These are phyloP conservation scores for Marronus borbonicus DNA, from an alignment of 2,888 invertebrate species.

Conservation along the genomic window DNA sequence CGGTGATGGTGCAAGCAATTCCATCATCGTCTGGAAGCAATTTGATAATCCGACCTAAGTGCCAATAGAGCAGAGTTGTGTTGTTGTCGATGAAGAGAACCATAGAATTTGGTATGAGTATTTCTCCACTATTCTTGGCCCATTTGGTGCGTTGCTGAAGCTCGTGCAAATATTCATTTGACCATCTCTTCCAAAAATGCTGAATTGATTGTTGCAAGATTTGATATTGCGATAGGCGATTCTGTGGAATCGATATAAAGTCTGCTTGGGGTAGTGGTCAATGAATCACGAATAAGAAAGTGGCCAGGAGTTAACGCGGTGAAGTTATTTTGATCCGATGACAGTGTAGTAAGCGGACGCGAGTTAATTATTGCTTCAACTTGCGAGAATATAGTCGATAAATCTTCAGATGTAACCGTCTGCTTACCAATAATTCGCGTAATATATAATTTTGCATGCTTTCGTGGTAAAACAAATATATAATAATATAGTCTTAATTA, in stretches of 20 bases:
- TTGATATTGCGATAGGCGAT: background rate
- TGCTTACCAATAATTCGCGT: background rate
- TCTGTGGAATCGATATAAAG: background rate
- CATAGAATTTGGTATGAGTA: background rate
- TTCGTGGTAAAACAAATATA: slow-evolving; percentile 55
- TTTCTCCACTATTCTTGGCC: background rate
- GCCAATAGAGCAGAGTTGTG: background rate
- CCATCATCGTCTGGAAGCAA: slow-evolving; percentile 1
- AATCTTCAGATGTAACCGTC: too few relatives aligned
- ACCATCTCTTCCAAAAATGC: too few relatives aligned
- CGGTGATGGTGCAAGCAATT: background rate
- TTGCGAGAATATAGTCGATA: background rate
- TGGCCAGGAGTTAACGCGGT: background rate
- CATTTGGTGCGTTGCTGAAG: background rate
- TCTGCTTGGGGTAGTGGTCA: background rate
- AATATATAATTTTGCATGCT: slow-evolving; percentile 33
- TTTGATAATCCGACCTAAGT: background rate
- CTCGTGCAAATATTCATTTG: background rate
- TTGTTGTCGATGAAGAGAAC: slow-evolving; percentile 18
- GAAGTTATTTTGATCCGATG: background rate
- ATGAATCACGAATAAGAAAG: background rate
- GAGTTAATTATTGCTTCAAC: too few relatives aligned
- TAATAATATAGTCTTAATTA: slow-evolving; percentile 51
- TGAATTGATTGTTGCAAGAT: too few relatives aligned
- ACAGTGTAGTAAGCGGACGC: too few relatives aligned